phyloP scores from a whole-genome alignment of 2,797 vertebrate genomes.

The Labroides dimidiatus region DNA sequence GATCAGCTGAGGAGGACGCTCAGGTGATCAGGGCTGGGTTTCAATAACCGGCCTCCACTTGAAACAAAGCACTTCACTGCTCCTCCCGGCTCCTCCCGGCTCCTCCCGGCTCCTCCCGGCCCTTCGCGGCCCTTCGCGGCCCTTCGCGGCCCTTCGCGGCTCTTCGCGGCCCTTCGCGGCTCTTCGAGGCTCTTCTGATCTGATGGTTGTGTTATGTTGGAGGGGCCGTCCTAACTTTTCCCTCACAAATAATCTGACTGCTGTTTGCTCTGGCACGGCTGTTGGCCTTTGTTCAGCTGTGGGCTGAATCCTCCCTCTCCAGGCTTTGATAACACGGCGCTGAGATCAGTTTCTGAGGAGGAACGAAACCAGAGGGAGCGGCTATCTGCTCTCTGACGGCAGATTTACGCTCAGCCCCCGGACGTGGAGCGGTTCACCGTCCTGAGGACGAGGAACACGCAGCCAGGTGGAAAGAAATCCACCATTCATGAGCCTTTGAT shows the following conservation, averaged over 20 bases:
- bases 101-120: too few relatives aligned
- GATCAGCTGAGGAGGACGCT: constrained; percentile 37
- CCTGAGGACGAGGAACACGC: constrained; percentile 43
- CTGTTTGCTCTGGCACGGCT: constrained; percentile 81
- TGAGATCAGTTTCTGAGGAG: constrained; percentile 71
- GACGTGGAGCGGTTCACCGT: constrained; percentile 57
- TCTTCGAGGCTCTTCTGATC: too few relatives aligned
- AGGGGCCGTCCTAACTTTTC: constrained; percentile 65
- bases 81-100: too few relatives aligned
- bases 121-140: too few relatives aligned
- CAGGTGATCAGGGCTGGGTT: constrained; percentile 36
- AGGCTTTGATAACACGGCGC: constrained; percentile 80
- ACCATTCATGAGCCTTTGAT: constrained; percentile 40
- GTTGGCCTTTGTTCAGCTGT: constrained; percentile 81
- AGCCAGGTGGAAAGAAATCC: constrained; percentile 50
- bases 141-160: too few relatives aligned
- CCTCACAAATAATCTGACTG: constrained; percentile 71
- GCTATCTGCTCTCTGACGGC: constrained; percentile 64
- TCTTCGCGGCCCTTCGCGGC: too few relatives aligned
- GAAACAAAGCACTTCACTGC: too few relatives aligned
- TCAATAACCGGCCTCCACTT: constrained; percentile 23
- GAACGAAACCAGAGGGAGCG: constrained; percentile 70
- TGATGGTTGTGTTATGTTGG: constrained; percentile 67
- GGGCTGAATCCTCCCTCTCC: constrained; percentile 67
- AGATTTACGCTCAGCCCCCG: constrained; percentile 44